Conservation (phyloP, 2,888 invertebrate genomes). For the Palloptera scutellata region DNA sequence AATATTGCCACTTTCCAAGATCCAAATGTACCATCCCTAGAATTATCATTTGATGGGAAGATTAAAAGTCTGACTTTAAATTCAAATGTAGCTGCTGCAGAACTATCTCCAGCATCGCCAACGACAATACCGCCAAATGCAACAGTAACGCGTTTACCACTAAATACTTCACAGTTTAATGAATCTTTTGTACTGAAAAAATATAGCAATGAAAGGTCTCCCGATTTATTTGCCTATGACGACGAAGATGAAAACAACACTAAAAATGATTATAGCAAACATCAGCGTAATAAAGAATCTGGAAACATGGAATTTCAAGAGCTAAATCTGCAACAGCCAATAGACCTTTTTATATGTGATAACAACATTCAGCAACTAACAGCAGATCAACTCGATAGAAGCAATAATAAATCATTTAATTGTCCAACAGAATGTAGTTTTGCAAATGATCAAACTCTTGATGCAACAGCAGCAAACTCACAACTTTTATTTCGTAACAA, state of each 20-base stretch:
- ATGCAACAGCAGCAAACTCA: not conserved
- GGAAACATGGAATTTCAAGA: not conserved
- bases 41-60: slow-evolving; percentile 60
- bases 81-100: not conserved
- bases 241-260: slow-evolving; percentile 62
- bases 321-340: not conserved
- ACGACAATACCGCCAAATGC: slow-evolving; percentile 32
- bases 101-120: slow-evolving; percentile 17
- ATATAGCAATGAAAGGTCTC: slow-evolving; percentile 65
- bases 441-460: slow-evolving; percentile 47
- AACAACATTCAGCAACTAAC: not conserved
- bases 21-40: slow-evolving; percentile 32
- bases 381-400: slow-evolving; percentile 19
- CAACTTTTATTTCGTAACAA: slow-evolving; percentile 49
- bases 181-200: slow-evolving; percentile 49
- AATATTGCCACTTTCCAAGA: slow-evolving; percentile 10
- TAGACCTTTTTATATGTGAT: too few species aligned
- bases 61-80: slow-evolving; percentile 50
- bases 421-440: slow-evolving; percentile 54
- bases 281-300: not conserved
- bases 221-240: slow-evolving; percentile 74
- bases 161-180: slow-evolving; percentile 39
- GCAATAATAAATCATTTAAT: slow-evolving; percentile 46
- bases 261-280: slow-evolving; percentile 22
- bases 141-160: slow-evolving; percentile 3